Base-by-base conservation (phyloP, 2,888 invertebrate species). In the Pteria penguin region DNA sequence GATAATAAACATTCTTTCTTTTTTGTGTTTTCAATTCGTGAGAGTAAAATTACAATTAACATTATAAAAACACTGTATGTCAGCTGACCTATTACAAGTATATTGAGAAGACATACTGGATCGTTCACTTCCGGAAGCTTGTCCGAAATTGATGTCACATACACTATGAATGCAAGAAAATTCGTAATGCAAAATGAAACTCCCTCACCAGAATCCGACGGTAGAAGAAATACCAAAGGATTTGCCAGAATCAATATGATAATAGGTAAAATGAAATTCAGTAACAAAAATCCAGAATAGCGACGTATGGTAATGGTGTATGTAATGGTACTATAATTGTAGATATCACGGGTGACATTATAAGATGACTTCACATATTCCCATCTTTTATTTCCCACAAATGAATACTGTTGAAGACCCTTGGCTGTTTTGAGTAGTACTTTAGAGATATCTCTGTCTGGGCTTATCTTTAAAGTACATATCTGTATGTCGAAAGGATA, bases 151-250 rank as follows among this genome's bases (percentile, higher is more conserved):
- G 36, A 14, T 4, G 65, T 26, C 65, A 65, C 4, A 36, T 36
- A 65, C 5, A 65, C 65, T 24, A 36, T 14, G 45, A 65, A 65
- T 8, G 65, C 33, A 22, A 65, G 26, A 22, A 65, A 65, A 24
- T 36, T 26, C 2, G 65, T 65, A 5, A 65, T 11, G 14, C 36
- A 22, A 14, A 36, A 65, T 2, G 65, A 65, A 24, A 65, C 31
- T 11, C 45, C 18, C 27, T 65, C 65, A 18, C 65, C 65, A 26
- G 65, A 65, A 36, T 65, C 26, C 3, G 45, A 22, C 2, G 65
- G 65, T 45, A 65, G 26, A 24, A 36, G 22, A 26, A 65, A 65
- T 4, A 65, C 65, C 24, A 11, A 22, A 11, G 36, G 65, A 26
- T 65, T 65, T 36, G 45, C 45, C 14, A 65, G 2, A 5, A 27